phyloP scores from a whole-genome alignment of 1,140 invertebrate species.

The Pemphigus obesinymphae region DNA sequence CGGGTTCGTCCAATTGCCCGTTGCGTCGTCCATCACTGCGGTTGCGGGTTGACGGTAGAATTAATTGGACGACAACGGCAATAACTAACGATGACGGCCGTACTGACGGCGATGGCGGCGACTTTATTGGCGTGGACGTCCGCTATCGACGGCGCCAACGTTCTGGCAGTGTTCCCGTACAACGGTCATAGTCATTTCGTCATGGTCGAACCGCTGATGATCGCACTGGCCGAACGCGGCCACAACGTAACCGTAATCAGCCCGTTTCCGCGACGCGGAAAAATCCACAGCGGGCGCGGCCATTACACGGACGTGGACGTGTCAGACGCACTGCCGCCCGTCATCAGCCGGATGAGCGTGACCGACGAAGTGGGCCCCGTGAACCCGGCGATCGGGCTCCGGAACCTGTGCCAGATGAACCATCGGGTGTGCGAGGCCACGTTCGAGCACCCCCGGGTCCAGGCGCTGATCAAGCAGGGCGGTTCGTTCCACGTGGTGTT shows the following conservation, averaged over 20 bases:
- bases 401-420: constrained; percentile 17
- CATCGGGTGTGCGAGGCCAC: constrained; percentile 24
- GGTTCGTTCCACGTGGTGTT: constrained; percentile 45
- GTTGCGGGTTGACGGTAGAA: not conserved
- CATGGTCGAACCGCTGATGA: constrained; percentile 49
- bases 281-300: constrained; percentile 49
- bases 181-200: constrained; percentile 50
- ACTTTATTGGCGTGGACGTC: not conserved
- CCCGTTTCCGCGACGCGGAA: constrained; percentile 52
- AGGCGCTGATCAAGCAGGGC: not conserved
- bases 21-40: not conserved
- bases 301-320: constrained; percentile 53
- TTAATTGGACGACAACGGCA: not conserved
- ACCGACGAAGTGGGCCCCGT: not conserved
- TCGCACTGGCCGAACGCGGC: constrained; percentile 46
- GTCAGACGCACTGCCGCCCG: constrained; percentile 31
- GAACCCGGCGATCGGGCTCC: not conserved
- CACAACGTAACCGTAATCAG: constrained; percentile 49
- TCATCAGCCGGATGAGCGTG: constrained; percentile 16
- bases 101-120: not conserved
- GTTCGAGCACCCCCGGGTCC: not conserved
- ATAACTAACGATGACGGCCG: not conserved
- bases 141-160: constrained; percentile 43
- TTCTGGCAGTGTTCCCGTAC: constrained; percentile 48
- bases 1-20: no score